Evolutionary conservation across 2,797 vertebrate genomes (phyloP).

Genomic region (Syngnathus acus): DNA sequence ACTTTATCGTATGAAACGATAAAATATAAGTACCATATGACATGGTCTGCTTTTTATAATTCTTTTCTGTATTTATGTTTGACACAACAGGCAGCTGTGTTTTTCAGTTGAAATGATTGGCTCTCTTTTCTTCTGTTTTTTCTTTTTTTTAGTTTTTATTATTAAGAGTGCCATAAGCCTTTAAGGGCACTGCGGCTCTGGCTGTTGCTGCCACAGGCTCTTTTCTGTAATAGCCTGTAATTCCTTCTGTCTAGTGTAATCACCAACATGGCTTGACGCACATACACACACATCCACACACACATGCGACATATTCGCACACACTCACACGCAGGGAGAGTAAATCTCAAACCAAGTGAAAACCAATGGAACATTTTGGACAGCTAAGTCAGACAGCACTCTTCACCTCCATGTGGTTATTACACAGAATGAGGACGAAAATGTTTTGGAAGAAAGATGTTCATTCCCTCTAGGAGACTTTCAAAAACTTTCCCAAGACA

Average conservation of each 20-base stretch:
- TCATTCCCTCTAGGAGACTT: neutral
- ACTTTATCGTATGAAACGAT: conserved; percentile 31
- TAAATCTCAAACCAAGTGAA: neutral
- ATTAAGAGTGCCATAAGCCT: conserved; percentile 32
- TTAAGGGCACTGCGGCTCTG: conserved; percentile 48
- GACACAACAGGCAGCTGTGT: conserved; percentile 42
- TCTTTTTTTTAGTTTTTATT: conserved; percentile 14
- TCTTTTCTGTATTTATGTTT: conserved; percentile 44
- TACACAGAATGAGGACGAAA: conserved; percentile 8
- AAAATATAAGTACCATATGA: conserved; percentile 28
- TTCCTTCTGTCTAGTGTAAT: conserved; percentile 61
- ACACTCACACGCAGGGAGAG: neutral
- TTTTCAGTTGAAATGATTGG: conserved; percentile 44
- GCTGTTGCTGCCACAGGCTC: conserved; percentile 51
- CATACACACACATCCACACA: conserved; percentile 6
- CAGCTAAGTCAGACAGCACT: neutral
- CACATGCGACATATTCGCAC: neutral
- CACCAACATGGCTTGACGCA: conserved; percentile 47
- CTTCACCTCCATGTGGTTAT: conserved; percentile 5
- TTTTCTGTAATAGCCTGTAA: conserved; percentile 61
- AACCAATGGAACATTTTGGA: neutral
- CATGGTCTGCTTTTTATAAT: conserved; percentile 19
- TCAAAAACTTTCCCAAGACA: neutral
- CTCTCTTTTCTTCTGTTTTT: conserved; percentile 31
- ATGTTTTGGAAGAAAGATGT: neutral